Conservation (phyloP, 1,140 invertebrate species). For the Leptinotarsa defecta region DNA sequence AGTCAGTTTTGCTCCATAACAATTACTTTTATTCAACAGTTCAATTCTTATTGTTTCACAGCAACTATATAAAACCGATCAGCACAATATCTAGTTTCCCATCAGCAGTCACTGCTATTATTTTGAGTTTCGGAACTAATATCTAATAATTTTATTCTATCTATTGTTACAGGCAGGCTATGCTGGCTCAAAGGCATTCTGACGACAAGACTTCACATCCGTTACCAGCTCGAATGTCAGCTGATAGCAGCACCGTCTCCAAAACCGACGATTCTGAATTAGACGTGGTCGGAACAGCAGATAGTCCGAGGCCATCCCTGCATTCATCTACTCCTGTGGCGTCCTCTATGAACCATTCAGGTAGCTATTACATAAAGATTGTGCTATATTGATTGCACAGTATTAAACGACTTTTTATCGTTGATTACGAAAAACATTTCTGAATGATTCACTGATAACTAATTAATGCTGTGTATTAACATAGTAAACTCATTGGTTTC, state of each 20-base stretch:
- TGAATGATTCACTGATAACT: too few relatives aligned
- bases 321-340: slow-evolving; percentile 48
- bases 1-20: too few relatives aligned
- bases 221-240: slow-evolving; percentile 55
- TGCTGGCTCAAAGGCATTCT: slow-evolving; percentile 72
- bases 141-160: slow-evolving; percentile 43
- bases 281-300: slow-evolving; percentile 83
- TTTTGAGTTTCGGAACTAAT: slow-evolving; percentile 14
- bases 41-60: too few relatives aligned
- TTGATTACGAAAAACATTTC: too few relatives aligned
- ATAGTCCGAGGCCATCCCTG: slow-evolving; percentile 68
- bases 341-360: slow-evolving; percentile 50
- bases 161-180: slow-evolving; percentile 74
- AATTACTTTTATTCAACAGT: too few relatives aligned
- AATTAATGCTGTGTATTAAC: too few relatives aligned
- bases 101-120: too few relatives aligned
- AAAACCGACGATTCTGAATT: slow-evolving; percentile 84
- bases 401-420: too few relatives aligned
- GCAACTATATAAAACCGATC: too few relatives aligned
- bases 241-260: slow-evolving; percentile 56
- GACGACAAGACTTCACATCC: slow-evolving; percentile 58
- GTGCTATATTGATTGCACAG: too few relatives aligned
- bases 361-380: slow-evolving; percentile 32
- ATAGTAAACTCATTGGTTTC: not conserved
- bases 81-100: too few relatives aligned